Percentiles rank a stretch among this genome's conserved stretches.
phyloP scores from a whole-genome alignment of 2,113 vertebrate genomes.

The Dryoscopus gambensis region DNA sequence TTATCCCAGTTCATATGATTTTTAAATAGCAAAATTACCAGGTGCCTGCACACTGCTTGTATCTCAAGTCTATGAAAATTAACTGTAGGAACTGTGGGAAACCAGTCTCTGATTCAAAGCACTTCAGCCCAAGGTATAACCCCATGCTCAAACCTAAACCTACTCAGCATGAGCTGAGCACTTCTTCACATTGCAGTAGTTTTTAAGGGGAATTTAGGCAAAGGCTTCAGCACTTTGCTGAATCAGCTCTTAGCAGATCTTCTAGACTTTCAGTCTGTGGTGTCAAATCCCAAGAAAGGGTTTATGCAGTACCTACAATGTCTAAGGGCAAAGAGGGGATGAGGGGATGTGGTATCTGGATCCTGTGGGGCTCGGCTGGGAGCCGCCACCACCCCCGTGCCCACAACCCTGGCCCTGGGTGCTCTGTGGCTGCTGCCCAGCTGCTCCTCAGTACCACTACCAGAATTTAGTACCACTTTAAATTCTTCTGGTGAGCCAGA shows the following conservation, averaged over 20 bases:
- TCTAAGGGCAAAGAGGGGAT: neutral
- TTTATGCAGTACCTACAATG: neutral
- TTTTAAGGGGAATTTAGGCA: neutral
- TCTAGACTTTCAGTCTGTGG: neutral
- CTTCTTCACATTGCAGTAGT: neutral
- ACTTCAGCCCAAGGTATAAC: neutral
- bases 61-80: neutral
- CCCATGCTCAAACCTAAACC: accelerated
- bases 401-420: accelerated
- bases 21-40: neutral
- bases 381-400: accelerated
- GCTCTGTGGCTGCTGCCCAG: neutral
- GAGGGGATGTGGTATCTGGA: neutral
- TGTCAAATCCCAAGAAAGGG: neutral
- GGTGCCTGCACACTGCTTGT: neutral
- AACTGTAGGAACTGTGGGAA: neutral
- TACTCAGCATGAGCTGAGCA: neutral
- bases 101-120: neutral
- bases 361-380: accelerated
- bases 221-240: neutral
- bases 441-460: neutral
- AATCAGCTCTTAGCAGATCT: neutral
- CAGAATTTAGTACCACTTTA: neutral
- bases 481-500: constrained; percentile 15
- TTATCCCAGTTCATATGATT: neutral